Percentiles rank a stretch among this genome's conserved stretches.
These are phyloP conservation scores for Corythornis vintsioides DNA, from an alignment of 2,113 vertebrate genomes.

Conservation along the genomic window DNA sequence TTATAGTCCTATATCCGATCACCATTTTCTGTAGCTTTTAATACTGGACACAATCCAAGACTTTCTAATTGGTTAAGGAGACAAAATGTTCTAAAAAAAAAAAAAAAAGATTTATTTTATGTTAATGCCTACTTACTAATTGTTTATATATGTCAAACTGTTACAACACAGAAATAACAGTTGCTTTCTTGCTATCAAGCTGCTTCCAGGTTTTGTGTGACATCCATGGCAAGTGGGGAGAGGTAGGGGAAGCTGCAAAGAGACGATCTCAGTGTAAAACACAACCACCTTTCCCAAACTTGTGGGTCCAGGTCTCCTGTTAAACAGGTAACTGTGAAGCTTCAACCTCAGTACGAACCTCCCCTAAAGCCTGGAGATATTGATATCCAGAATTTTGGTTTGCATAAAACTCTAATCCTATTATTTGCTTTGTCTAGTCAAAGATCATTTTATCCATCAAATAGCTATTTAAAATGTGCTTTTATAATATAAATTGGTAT, in stretches of 20 bases:
- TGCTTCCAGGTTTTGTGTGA: background rate
- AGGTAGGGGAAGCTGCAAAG: background rate
- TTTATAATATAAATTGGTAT: background rate
- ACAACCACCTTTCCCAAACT: background rate
- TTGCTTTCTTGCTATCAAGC: background rate
- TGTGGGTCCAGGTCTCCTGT: background rate
- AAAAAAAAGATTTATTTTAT: background rate
- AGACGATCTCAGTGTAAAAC: background rate
- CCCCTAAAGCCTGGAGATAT: too few relatives aligned
- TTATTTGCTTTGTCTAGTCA: too few relatives aligned
- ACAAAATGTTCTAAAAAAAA: background rate
- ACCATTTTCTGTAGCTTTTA: background rate
- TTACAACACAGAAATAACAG: background rate
- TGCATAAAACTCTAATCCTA: too few relatives aligned
- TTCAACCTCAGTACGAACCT: background rate
- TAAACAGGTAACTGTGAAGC: background rate
- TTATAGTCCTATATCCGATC: background rate
- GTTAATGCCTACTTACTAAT: background rate
- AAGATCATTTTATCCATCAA: too few relatives aligned
- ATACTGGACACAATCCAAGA: background rate
- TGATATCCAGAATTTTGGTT: too few relatives aligned
- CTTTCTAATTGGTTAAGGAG: background rate
- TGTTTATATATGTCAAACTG: background rate
- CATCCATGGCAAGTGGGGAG: background rate
- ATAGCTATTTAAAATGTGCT: too few relatives aligned